A percentile compares a stretch with the other conserved stretches of the same genome.
These are phyloP conservation scores for Tragelaphus strepsiceros DNA, from an alignment of 2,113 vertebrate genomes.

Conservation along the genomic window DNA sequence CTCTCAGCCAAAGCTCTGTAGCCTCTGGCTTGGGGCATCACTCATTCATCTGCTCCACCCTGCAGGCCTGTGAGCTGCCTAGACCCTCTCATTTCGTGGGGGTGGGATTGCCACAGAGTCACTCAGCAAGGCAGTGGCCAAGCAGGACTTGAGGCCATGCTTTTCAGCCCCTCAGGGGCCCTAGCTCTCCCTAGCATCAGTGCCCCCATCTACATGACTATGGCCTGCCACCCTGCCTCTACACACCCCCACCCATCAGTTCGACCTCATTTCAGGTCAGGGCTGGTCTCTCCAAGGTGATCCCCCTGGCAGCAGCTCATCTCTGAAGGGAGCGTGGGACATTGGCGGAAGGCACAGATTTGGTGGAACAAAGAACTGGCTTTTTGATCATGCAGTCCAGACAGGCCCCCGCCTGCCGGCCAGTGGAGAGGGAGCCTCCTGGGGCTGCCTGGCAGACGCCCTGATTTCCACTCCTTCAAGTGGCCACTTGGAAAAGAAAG, in stretches of 20 bases:
- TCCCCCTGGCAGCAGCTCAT: neutral
- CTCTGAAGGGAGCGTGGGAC: neutral
- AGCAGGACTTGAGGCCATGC: neutral
- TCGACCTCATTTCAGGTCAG: neutral
- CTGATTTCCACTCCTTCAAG: constrained; percentile 75
- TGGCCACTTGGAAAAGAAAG: constrained; percentile 67
- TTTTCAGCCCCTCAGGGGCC: neutral
- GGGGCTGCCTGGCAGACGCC: constrained; percentile 65
- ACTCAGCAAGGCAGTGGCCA: neutral
- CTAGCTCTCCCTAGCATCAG: neutral
- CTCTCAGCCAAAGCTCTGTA: neutral
- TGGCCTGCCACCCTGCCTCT: neutral
- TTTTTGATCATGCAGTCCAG: constrained; percentile 70
- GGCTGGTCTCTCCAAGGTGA: neutral
- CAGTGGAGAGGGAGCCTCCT: constrained; percentile 50
- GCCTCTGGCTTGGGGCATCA: neutral
- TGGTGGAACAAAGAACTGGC: neutral
- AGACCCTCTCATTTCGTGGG: neutral
- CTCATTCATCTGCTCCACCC: neutral
- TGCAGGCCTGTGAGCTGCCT: neutral
- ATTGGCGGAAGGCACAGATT: neutral
- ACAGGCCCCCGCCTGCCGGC: neutral
- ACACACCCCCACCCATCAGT: accelerated
- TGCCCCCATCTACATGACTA: neutral
- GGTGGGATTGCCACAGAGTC: neutral